Conservation (phyloP, 2,888 invertebrate genomes). For the Campoplex nolae region DNA sequence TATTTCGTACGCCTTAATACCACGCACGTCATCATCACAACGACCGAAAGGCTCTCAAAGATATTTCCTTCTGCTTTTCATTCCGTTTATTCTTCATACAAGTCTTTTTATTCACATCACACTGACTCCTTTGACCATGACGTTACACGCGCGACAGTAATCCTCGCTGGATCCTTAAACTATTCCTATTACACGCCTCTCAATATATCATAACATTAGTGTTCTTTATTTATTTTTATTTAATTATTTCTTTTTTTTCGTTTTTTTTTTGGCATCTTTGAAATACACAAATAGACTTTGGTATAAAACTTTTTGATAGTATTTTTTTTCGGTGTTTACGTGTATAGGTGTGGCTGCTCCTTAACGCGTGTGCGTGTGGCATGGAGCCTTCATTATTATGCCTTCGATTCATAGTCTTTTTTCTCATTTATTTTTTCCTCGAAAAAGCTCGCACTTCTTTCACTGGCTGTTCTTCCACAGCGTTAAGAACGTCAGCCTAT, state of each 20-base stretch:
- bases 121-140: not conserved
- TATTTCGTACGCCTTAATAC: not conserved
- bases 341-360: slow-evolving; percentile 53
- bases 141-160: slow-evolving; percentile 56
- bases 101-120: slow-evolving; percentile 40
- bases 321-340: slow-evolving; percentile 81
- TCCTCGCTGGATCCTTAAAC: slow-evolving; percentile 71
- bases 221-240: slow-evolving; percentile 84
- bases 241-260: slow-evolving; percentile 67
- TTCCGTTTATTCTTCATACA: not conserved
- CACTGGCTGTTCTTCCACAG: not conserved
- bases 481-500: slow-evolving; percentile 15
- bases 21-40: not conserved
- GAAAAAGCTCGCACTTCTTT: slow-evolving; percentile 32
- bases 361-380: slow-evolving; percentile 28
- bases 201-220: slow-evolving; percentile 81
- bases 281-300: slow-evolving; percentile 89
- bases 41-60: not conserved
- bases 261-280: slow-evolving; percentile 87
- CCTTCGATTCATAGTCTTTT: not conserved
- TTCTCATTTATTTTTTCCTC: slow-evolving; percentile 9
- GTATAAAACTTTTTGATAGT: slow-evolving; percentile 86
- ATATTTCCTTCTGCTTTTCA: not conserved
- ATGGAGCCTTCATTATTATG: not conserved
- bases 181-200: slow-evolving; percentile 73